phyloP scores from a whole-genome alignment of 2,113 vertebrate species.

The Trematocara zebra region DNA sequence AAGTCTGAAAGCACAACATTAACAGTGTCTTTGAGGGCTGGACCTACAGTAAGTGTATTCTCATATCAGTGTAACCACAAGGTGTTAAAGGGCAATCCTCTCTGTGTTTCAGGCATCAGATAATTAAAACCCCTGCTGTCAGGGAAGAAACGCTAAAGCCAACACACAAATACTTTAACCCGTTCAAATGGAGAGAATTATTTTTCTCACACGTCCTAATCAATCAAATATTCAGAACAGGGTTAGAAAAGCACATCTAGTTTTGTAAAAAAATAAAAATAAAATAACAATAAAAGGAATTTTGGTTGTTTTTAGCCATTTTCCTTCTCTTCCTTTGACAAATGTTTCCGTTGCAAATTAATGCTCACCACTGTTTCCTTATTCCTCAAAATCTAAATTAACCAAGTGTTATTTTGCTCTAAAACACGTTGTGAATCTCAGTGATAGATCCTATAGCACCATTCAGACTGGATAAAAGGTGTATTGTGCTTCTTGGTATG shows the following conservation, averaged over 20 bases:
- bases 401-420: not conserved
- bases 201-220: not conserved
- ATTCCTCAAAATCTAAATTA: not conserved
- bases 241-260: constrained; percentile 65
- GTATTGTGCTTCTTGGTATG: not conserved
- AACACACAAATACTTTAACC: not conserved
- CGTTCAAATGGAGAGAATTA: not conserved
- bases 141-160: constrained; percentile 23
- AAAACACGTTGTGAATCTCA: not conserved
- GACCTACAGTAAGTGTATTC: not conserved
- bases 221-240: constrained; percentile 31
- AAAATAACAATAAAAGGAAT: not conserved
- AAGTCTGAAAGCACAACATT: constrained; percentile 60
- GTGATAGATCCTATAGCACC: not conserved
- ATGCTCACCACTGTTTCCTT: not conserved
- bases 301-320: not conserved
- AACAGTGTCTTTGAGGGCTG: constrained; percentile 18
- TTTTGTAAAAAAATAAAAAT: constrained; percentile 19
- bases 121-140: not conserved
- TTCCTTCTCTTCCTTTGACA: not conserved
- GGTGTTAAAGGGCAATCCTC: not conserved
- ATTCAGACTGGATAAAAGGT: not conserved
- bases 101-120: not conserved
- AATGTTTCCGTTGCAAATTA: not conserved
- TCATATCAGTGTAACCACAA: not conserved